Percentiles rank a stretch among this genome's conserved stretches.
phyloP scores from a whole-genome alignment of 2,797 vertebrate genomes.

The Enteromius afrohamiltoni region DNA sequence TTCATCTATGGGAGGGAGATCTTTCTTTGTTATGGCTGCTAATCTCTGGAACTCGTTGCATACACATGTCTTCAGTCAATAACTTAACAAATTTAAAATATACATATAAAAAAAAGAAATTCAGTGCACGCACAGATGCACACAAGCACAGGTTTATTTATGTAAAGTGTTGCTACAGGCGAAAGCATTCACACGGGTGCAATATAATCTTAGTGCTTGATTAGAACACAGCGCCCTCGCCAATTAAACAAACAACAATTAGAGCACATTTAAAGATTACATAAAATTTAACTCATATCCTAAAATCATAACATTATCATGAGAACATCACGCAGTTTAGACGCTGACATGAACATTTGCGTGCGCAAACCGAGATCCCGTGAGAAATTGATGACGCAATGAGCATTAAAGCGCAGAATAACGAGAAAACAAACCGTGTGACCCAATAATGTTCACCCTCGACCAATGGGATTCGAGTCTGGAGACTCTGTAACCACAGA shows the following conservation, averaged over 20 bases:
- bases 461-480: background rate
- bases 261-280: background rate
- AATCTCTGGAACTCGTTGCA: too few relatives aligned
- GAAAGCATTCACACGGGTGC: background rate
- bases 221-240: background rate
- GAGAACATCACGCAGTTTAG: background rate
- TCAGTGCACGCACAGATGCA: background rate
- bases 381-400: background rate
- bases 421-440: background rate
- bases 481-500: conserved; percentile 39
- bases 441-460: background rate
- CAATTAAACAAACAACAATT: background rate
- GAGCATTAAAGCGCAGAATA: too few relatives aligned
- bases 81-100: too few relatives aligned
- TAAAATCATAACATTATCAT: background rate
- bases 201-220: background rate
- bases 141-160: background rate
- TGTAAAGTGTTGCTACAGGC: background rate
- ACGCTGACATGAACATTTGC: background rate
- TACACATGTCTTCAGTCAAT: too few relatives aligned
- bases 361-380: background rate
- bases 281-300: conserved; percentile 29
- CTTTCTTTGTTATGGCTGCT: too few relatives aligned
- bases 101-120: too few relatives aligned
- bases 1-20: too few relatives aligned